Percentiles rank a stretch among this genome's conserved stretches.
Conservation (phyloP, 2,797 vertebrate species). For the Gallirallus australis region DNA sequence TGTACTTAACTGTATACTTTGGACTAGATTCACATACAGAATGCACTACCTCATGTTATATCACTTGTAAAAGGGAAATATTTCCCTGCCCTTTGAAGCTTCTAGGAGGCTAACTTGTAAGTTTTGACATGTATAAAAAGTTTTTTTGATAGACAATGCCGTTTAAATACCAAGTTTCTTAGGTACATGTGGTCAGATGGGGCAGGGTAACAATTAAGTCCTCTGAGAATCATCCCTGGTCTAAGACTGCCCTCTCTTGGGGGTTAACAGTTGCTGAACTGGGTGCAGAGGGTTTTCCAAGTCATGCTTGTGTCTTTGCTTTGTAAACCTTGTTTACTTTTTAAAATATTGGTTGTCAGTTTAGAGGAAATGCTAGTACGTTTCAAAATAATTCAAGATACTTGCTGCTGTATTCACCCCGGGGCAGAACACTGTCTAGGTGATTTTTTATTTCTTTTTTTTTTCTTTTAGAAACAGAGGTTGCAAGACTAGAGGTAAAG, state of each 20-base stretch:
- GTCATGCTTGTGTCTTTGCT: neutral
- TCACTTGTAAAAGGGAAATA: neutral
- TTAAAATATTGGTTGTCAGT: neutral
- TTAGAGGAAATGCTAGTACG: neutral
- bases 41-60: neutral
- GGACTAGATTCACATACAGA: neutral
- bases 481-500: neutral
- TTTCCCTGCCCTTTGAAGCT: neutral
- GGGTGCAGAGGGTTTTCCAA: neutral
- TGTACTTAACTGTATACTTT: neutral
- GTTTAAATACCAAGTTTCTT: neutral
- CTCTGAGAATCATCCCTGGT: neutral
- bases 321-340: neutral
- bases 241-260: slow-evolving; percentile 63
- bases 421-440: neutral
- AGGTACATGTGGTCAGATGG: rapidly evolving
- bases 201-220: neutral
- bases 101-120: neutral
- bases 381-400: neutral
- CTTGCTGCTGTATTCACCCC: neutral
- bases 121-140: neutral
- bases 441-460: neutral
- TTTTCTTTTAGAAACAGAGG: neutral
- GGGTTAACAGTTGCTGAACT: neutral
- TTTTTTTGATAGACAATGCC: neutral